These are phyloP conservation scores for Aphelenchoides besseyi DNA, from an alignment of 1,140 invertebrate species.

Conservation along the genomic window DNA sequence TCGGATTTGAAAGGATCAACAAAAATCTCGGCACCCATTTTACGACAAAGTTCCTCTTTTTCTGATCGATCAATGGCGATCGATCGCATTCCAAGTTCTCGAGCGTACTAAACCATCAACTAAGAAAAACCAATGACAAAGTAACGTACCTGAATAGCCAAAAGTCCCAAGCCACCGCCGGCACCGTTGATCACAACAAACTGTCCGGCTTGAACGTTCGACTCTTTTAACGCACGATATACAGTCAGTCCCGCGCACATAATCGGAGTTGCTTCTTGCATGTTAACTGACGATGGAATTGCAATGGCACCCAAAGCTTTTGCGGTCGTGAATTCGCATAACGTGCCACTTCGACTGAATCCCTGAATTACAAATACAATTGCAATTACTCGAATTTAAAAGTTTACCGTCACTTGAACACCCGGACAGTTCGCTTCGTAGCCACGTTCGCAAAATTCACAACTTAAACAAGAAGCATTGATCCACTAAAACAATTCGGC, in stretches of 20 bases:
- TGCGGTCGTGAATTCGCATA: constrained; percentile 26
- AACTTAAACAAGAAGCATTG: constrained; percentile 7
- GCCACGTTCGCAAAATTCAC: constrained; percentile 34
- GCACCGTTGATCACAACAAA: constrained; percentile 28
- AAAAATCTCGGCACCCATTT: neutral
- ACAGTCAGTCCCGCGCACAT: constrained; percentile 36
- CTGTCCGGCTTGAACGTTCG: constrained; percentile 31
- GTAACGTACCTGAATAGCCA: constrained; percentile 14
- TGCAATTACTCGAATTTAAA: too few relatives aligned
- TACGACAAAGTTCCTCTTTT: constrained; percentile 17
- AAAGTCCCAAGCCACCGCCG: constrained; percentile 30
- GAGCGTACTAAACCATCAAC: constrained; percentile 31
- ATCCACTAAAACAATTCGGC: constrained; percentile 26
- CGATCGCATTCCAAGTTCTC: constrained; percentile 33
- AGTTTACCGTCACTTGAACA: neutral
- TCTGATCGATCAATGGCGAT: constrained; percentile 29
- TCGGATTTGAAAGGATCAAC: neutral
- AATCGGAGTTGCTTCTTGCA: constrained; percentile 28
- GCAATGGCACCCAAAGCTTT: constrained; percentile 21
- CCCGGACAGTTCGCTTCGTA: constrained; percentile 20
- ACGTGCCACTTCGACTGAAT: constrained; percentile 24
- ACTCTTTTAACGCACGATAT: constrained; percentile 30
- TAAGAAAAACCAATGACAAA: neutral
- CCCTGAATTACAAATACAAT: too few relatives aligned
- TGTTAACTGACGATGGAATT: constrained; percentile 21